A percentile compares a stretch with the other conserved stretches of the same genome.
phyloP scores from a whole-genome alignment of 2,797 vertebrate genomes.

The Enteromius mattozi region DNA sequence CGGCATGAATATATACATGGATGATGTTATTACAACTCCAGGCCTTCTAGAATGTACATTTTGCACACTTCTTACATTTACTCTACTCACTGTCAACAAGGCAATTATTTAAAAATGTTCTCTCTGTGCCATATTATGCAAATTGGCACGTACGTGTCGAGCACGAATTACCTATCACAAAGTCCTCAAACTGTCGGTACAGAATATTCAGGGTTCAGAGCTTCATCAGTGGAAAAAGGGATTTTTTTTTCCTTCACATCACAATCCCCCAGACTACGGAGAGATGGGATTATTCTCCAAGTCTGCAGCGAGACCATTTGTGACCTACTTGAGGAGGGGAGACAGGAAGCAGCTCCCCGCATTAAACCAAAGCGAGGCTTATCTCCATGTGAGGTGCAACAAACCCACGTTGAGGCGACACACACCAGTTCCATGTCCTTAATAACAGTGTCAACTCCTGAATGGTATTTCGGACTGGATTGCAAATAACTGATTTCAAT shows the following conservation, averaged over 20 bases:
- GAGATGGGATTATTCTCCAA: constrained; percentile 51
- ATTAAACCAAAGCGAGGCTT: constrained; percentile 57
- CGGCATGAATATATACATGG: constrained; percentile 6
- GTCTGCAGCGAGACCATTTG: constrained; percentile 51
- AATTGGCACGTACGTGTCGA: constrained; percentile 1
- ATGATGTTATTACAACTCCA: constrained; percentile 14
- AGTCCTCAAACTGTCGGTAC: constrained; percentile 39
- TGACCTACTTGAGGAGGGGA: constrained; percentile 64
- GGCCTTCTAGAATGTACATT: constrained; percentile 20
- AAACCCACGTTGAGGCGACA: constrained; percentile 39
- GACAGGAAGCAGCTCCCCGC: constrained; percentile 49
- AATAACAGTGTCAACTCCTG: not conserved
- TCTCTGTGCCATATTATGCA: constrained; percentile 43
- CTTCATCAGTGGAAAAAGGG: constrained; percentile 28
- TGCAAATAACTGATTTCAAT: not conserved
- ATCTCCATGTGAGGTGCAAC: constrained; percentile 49
- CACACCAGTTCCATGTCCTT: constrained; percentile 21
- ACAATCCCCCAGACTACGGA: constrained; percentile 51
- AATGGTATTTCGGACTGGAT: not conserved
- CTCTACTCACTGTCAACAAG: constrained; percentile 34
- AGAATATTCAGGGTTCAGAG: constrained; percentile 23
- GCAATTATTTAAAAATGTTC: constrained; percentile 42
- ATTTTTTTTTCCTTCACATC: constrained; percentile 24
- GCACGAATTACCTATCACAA: constrained; percentile 42
- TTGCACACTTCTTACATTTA: constrained; percentile 30